A percentile compares a stretch with the other conserved stretches of the same genome.
Evolutionary conservation across 2,888 invertebrate species (phyloP).

Genomic region (Caenorhabditis auriculariae): DNA sequence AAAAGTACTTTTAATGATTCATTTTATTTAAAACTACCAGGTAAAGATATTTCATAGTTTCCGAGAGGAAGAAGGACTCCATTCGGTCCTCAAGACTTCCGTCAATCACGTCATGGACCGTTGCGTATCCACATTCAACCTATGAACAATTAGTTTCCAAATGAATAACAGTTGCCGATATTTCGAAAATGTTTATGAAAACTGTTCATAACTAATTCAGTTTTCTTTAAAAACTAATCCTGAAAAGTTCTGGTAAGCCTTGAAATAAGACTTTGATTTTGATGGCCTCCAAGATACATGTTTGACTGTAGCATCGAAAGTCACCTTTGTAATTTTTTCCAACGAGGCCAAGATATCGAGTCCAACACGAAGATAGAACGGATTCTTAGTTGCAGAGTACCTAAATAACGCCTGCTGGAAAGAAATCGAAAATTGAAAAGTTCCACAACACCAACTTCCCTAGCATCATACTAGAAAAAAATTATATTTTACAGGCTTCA

Average conservation of each 20-base stretch:
- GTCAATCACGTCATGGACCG: conserved; percentile 72
- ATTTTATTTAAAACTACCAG: conserved; percentile 66
- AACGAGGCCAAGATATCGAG: conserved; percentile 68
- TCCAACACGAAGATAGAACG: conserved; percentile 73
- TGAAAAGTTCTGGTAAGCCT: too few relatives aligned
- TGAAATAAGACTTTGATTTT: too few relatives aligned
- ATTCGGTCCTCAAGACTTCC: conserved; percentile 71
- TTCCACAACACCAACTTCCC: too few relatives aligned
- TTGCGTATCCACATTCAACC: conserved; percentile 72
- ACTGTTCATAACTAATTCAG: too few relatives aligned
- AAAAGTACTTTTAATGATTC: neutral
- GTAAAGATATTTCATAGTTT: conserved; percentile 73
- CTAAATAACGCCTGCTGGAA: too few relatives aligned
- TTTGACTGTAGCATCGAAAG: conserved; percentile 26
- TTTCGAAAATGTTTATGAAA: too few relatives aligned
- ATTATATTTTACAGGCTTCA: too few relatives aligned
- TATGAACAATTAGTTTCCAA: conserved; percentile 6
- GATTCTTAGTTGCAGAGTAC: conserved; percentile 70
- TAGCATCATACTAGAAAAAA: too few relatives aligned
- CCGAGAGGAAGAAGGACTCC: conserved; percentile 73
- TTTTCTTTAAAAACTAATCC: too few relatives aligned
- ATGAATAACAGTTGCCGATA: neutral
- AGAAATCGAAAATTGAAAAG: too few relatives aligned
- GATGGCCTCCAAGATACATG: neutral
- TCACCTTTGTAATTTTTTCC: conserved; percentile 55